Evolutionary conservation across 2,888 invertebrate genomes (phyloP).

Genomic region (Mayetiola destructor): DNA sequence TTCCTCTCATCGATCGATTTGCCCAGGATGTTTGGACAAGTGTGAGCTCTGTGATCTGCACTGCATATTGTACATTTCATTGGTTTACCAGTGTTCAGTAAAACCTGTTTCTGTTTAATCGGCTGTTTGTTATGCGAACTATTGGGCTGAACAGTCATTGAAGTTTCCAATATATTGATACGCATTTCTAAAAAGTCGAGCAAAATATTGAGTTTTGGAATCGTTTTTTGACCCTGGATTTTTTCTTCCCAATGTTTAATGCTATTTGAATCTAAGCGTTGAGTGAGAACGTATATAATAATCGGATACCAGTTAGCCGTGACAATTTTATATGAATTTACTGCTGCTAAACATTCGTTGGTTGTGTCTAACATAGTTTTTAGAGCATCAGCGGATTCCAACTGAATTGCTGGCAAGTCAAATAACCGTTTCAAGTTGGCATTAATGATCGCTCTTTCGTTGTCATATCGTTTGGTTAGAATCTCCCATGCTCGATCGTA

Average conservation of each 20-base stretch:
- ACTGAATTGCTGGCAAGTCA: background rate
- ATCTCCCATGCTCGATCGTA: background rate
- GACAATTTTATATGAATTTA: background rate
- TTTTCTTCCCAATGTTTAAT: background rate
- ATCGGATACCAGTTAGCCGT: background rate
- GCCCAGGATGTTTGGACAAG: background rate
- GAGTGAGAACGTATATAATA: background rate
- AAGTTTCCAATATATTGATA: background rate
- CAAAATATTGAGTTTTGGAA: background rate
- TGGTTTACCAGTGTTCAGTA: background rate
- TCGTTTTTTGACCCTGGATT: background rate
- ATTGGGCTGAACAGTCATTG: background rate
- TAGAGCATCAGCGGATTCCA: background rate
- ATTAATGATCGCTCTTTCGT: background rate
- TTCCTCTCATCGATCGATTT: no score
- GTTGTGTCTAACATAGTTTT: background rate
- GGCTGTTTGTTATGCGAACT: no score
- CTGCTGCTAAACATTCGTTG: background rate
- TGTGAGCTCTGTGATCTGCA: background rate
- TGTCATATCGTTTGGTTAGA: background rate
- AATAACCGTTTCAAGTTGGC: background rate
- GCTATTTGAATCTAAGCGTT: background rate
- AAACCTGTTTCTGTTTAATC: background rate
- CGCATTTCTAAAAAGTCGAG: background rate
- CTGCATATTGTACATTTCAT: background rate